Conservation (phyloP, 1,140 invertebrate species). For the Drosophila busckii region DNA sequence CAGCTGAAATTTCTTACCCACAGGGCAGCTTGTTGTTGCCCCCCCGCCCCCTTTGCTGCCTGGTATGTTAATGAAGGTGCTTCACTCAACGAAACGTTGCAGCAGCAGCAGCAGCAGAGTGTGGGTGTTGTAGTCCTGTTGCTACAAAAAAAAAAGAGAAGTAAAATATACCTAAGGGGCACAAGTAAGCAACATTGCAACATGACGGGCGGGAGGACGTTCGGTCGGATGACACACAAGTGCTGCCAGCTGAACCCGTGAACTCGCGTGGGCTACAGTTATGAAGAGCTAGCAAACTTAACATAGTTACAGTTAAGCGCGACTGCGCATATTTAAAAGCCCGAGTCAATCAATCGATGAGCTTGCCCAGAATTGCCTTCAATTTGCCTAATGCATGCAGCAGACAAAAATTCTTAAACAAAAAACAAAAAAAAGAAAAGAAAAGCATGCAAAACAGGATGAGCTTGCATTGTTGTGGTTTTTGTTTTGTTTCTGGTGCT, state of each 20-base stretch:
- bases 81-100: conserved; percentile 31
- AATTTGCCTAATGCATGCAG: conserved; percentile 68
- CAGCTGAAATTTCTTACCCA: conserved; percentile 68
- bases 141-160: too few species aligned
- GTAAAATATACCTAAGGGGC: conserved; percentile 56
- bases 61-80: conserved; percentile 75
- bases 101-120: background rate
- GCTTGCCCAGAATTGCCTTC: conserved; percentile 54
- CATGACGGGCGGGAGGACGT: conserved; percentile 14
- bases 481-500: conserved; percentile 27
- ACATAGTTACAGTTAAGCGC: conserved; percentile 46
- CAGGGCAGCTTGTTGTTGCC: conserved; percentile 9
- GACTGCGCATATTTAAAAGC: conserved; percentile 31
- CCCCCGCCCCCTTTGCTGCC: conserved; percentile 20
- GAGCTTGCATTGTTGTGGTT: conserved; percentile 63
- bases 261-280: conserved; percentile 49
- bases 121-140: conserved; percentile 38
- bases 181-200: conserved; percentile 55
- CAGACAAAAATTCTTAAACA: background rate
- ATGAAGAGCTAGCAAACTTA: conserved; percentile 54
- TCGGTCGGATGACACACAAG: conserved; percentile 66
- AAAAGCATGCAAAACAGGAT: conserved; percentile 55
- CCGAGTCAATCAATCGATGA: conserved; percentile 57
- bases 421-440: background rate
- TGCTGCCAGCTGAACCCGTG: conserved; percentile 64